These are phyloP conservation scores for Xerus inauris DNA, from an alignment of 2,113 vertebrate species.

Conservation along the genomic window DNA sequence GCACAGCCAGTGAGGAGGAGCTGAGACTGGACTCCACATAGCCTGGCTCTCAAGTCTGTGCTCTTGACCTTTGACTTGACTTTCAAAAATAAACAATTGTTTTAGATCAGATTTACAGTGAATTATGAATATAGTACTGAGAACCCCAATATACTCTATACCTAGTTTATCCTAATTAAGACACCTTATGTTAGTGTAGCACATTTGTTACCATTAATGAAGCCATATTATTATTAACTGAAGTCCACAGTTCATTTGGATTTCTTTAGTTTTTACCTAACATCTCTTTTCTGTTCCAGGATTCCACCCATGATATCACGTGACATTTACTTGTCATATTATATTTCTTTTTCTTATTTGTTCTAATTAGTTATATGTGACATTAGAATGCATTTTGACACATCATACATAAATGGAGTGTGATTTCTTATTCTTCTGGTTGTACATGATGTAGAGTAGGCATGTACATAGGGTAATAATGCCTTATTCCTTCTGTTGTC, in stretches of 20 bases:
- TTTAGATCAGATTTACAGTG: conserved; percentile 2
- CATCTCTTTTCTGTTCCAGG: background rate
- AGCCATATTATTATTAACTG: accelerated
- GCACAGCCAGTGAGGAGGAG: background rate
- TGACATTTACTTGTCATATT: accelerated
- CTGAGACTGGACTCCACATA: background rate
- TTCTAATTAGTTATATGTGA: too few species aligned
- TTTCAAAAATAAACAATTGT: background rate
- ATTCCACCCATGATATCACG: background rate
- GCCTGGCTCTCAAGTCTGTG: background rate
- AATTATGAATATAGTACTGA: background rate
- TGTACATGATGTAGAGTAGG: too few species aligned
- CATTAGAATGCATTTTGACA: too few species aligned
- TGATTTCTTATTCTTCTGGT: too few species aligned
- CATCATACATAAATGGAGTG: too few species aligned
- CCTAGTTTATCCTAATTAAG: background rate
- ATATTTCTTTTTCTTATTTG: too few species aligned
- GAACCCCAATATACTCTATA: background rate
- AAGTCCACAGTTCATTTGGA: background rate
- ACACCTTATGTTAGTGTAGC: accelerated
- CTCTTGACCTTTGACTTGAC: background rate
- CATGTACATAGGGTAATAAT: too few species aligned
- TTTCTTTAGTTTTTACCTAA: background rate
- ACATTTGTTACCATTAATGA: background rate
- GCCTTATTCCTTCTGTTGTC: too few species aligned